Evolutionary conservation across 2,888 invertebrate genomes (phyloP).

Genomic region (Epistrophe eligans): DNA sequence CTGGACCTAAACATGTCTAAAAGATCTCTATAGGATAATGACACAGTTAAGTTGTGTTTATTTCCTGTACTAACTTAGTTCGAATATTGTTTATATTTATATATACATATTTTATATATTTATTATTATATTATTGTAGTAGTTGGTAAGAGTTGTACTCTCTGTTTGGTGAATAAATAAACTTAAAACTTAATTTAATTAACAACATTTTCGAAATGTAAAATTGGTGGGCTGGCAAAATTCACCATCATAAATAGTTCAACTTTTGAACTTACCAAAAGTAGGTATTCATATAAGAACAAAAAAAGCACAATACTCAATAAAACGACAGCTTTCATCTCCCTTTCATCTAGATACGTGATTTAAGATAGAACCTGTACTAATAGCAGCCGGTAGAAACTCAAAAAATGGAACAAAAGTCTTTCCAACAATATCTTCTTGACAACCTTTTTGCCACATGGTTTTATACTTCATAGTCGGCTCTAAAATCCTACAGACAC

Average conservation of each 20-base stretch:
- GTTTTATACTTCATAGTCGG: background rate
- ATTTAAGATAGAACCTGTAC: constrained; percentile 25
- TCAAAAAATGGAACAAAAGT: constrained; percentile 35
- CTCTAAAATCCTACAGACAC: constrained; percentile 35
- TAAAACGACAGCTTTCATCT: constrained; percentile 60
- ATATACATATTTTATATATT: too few species aligned
- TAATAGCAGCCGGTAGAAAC: constrained; percentile 9
- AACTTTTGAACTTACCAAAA: constrained; percentile 5
- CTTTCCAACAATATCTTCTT: background rate
- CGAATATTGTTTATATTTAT: too few species aligned
- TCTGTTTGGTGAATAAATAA: too few species aligned
- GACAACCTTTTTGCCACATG: background rate
- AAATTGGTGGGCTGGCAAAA: background rate
- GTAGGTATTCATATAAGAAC: background rate
- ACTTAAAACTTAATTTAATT: too few species aligned
- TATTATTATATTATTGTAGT: too few species aligned
- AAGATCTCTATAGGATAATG: too few species aligned
- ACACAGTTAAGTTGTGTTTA: too few species aligned
- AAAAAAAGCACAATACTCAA: constrained; percentile 15
- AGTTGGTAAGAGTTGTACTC: too few species aligned
- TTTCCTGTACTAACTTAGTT: too few species aligned
- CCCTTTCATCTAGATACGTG: constrained; percentile 43
- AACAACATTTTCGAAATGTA: too few species aligned
- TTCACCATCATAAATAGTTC: constrained; percentile 8
- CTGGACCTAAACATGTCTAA: too few species aligned